Evolutionary conservation across 1,140 invertebrate species (phyloP).

Genomic region (Ladona fulva): DNA sequence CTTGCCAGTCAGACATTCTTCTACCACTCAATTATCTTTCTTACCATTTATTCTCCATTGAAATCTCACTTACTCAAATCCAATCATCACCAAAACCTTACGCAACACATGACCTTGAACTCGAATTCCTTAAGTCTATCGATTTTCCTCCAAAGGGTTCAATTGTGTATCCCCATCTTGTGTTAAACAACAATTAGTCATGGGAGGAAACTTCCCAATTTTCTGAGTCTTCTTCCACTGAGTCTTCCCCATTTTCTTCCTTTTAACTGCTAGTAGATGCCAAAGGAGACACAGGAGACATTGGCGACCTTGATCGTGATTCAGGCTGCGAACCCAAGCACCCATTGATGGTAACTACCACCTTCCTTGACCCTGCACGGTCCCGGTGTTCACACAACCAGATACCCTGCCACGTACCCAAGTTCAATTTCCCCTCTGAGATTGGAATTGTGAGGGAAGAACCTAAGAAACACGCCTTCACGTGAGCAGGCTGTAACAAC

Average conservation of each 20-base stretch:
- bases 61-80: neutral
- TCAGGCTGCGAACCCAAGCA: slow-evolving; percentile 71
- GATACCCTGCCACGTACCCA: slow-evolving; percentile 95
- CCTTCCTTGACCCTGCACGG: slow-evolving; percentile 83
- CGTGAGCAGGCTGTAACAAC: slow-evolving; percentile 79
- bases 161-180: neutral
- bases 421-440: slow-evolving; percentile 85
- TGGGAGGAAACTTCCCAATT: neutral
- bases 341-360: slow-evolving; percentile 84
- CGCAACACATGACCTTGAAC: neutral
- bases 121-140: neutral
- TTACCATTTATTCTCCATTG: neutral
- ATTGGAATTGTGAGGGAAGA: slow-evolving; percentile 92
- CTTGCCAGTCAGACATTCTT: slow-evolving; percentile 5
- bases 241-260: neutral
- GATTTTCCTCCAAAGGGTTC: neutral
- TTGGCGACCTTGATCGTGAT: slow-evolving; percentile 69
- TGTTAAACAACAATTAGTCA: neutral
- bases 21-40: neutral
- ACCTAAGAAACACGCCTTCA: slow-evolving; percentile 92
- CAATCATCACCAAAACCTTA: neutral
- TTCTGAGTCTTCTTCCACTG: neutral
- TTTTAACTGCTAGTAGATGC: slow-evolving; percentile 79
- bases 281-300: slow-evolving; percentile 71
- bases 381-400: slow-evolving; percentile 97